Evolutionary conservation across 1,140 invertebrate species (phyloP).

Genomic region (Eueides isabella): DNA sequence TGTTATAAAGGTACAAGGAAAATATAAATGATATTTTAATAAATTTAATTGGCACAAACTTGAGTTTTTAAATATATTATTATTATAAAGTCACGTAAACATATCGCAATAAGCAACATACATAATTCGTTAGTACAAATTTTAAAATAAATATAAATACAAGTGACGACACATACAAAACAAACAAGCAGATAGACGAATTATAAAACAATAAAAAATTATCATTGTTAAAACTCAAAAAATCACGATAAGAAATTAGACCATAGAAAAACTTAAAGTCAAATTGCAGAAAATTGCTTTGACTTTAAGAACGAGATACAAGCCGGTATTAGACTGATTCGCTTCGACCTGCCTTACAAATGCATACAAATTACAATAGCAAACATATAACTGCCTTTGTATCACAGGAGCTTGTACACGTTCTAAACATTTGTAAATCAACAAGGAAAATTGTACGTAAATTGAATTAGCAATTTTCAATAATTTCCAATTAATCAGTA

Average conservation of each 20-base stretch:
- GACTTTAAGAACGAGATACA: constrained; percentile 26
- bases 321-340: constrained; percentile 29
- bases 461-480: too few relatives aligned
- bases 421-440: background rate
- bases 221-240: background rate
- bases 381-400: constrained; percentile 34
- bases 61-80: too few relatives aligned
- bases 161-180: too few relatives aligned
- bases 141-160: too few relatives aligned
- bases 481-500: too few relatives aligned
- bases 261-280: background rate
- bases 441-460: background rate
- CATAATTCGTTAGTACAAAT: too few relatives aligned
- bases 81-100: too few relatives aligned
- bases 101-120: too few relatives aligned
- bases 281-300: constrained; percentile 33
- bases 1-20: too few relatives aligned
- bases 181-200: too few relatives aligned
- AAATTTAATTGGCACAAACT: too few relatives aligned
- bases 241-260: background rate
- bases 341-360: constrained; percentile 30
- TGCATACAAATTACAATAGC: constrained; percentile 25
- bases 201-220: background rate
- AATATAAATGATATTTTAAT: too few relatives aligned
- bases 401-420: background rate